Conservation (phyloP, 2,113 vertebrate species). For the Oncorhynchus kisutch region DNA sequence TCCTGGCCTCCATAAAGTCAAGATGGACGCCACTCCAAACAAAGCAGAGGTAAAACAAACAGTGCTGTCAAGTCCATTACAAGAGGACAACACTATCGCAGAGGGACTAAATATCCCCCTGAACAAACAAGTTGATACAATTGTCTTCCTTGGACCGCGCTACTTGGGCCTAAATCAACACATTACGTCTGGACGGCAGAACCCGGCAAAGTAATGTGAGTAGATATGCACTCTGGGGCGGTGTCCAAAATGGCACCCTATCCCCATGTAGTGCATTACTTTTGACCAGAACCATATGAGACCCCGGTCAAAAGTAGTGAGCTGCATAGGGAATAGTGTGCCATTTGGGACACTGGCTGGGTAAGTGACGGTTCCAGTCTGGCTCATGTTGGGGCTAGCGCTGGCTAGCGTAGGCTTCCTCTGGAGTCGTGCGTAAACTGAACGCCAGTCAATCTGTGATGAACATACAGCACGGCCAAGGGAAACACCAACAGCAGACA, state of each 20-base stretch:
- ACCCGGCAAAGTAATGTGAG: not conserved
- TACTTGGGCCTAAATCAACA: too few relatives aligned
- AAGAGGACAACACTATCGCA: constrained; percentile 11
- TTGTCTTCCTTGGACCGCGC: not conserved
- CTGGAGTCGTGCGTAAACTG: not conserved
- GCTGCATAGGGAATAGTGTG: too few relatives aligned
- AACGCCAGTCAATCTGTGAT: too few relatives aligned
- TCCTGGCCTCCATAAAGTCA: not conserved
- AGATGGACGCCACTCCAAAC: constrained; percentile 2
- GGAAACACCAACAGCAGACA: too few relatives aligned
- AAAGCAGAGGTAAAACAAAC: constrained; percentile 6
- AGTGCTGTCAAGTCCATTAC: constrained; percentile 26
- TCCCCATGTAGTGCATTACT: too few relatives aligned
- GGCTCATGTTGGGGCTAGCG: constrained; percentile 5
- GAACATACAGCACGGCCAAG: too few relatives aligned
- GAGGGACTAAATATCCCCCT: constrained; percentile 4
- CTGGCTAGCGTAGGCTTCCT: not conserved
- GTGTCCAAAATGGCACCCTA: too few relatives aligned
- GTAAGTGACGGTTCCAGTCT: constrained; percentile 2
- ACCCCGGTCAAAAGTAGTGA: too few relatives aligned
- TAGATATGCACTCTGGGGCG: too few relatives aligned
- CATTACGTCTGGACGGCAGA: constrained; percentile 1
- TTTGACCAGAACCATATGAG: too few relatives aligned
- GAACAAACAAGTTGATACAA: constrained; percentile 1
- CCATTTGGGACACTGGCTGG: too few relatives aligned